A percentile compares a stretch with the other conserved stretches of the same genome.
Conservation (phyloP, 30 jellyfish, hydroid and myxozoan species). For the Cassiopea xamachana region DNA sequence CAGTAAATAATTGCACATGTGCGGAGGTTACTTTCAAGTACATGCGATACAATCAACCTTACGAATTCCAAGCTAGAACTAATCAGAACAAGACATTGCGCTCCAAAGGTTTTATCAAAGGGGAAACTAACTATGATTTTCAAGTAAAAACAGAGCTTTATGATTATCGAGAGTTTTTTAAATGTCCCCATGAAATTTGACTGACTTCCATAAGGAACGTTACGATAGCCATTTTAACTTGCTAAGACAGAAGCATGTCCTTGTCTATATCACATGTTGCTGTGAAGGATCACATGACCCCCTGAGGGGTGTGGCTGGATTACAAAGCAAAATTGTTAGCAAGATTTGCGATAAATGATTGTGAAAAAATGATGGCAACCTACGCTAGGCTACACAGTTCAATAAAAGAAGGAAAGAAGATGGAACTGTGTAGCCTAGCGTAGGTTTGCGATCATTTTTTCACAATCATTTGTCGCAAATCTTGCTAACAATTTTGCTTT, state of each 20-base stretch:
- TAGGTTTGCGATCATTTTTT: no score
- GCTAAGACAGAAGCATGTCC: background rate
- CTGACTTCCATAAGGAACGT: background rate
- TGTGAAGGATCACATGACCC: no score
- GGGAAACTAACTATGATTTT: slow-evolving; percentile 11
- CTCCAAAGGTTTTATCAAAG: slow-evolving; percentile 38
- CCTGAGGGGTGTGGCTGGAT: no score
- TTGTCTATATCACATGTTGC: background rate
- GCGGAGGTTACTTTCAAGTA: slow-evolving; percentile 9
- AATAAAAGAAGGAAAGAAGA: background rate
- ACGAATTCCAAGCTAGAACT: slow-evolving; percentile 5
- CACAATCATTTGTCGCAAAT: no score
- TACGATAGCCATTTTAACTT: background rate
- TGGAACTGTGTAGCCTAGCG: background rate
- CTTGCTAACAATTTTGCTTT: background rate
- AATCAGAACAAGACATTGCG: slow-evolving; percentile 14
- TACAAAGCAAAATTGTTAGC: no score
- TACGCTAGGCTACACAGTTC: no score
- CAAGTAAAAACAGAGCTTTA: slow-evolving; percentile 16
- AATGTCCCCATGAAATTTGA: slow-evolving; percentile 29
- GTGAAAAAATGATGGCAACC: no score
- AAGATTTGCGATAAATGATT: no score
- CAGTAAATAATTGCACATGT: slow-evolving; percentile 42
- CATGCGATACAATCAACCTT: slow-evolving; percentile 5
- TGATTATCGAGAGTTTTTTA: slow-evolving; percentile 16